These are phyloP conservation scores for Oryzias sinensis DNA, from an alignment of 2,797 vertebrate species.

Conservation along the genomic window DNA sequence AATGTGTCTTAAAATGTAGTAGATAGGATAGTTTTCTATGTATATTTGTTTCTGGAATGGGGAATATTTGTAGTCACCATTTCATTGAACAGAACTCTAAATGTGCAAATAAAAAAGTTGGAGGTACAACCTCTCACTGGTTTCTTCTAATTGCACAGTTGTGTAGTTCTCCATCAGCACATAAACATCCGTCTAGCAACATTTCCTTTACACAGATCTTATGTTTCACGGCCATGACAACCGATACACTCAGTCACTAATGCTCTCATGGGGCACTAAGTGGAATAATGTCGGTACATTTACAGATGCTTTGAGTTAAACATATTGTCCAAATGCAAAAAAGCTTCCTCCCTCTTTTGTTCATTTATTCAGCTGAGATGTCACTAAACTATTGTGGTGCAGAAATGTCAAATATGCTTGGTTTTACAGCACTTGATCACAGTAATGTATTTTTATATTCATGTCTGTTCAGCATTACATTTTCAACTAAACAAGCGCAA, in stretches of 20 bases:
- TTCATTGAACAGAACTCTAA: no score
- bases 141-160: constrained; percentile 1
- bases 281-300: constrained; percentile 25
- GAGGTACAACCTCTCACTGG: not conserved
- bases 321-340: constrained; percentile 31
- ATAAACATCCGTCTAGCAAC: constrained; percentile 8
- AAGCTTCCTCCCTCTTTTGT: constrained; percentile 29
- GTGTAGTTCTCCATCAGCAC: not conserved
- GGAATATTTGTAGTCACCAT: no score
- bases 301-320: constrained; percentile 45
- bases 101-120: constrained; percentile 4
- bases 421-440: constrained; percentile 41
- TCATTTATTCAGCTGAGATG: constrained; percentile 25
- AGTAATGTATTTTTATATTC: constrained; percentile 42
- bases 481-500: constrained; percentile 26
- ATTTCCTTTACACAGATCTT: constrained; percentile 13
- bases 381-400: constrained; percentile 26
- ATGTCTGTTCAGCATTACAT: constrained; percentile 23
- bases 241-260: constrained; percentile 19
- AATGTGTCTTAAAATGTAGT: no score
- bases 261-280: constrained; percentile 12
- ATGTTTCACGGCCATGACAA: constrained; percentile 14
- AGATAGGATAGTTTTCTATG: no score
- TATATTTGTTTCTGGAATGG: no score
- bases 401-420: constrained; percentile 22